Evolutionary conservation across 2,113 vertebrate species (phyloP).

Genomic region (Halcyon senegalensis): DNA sequence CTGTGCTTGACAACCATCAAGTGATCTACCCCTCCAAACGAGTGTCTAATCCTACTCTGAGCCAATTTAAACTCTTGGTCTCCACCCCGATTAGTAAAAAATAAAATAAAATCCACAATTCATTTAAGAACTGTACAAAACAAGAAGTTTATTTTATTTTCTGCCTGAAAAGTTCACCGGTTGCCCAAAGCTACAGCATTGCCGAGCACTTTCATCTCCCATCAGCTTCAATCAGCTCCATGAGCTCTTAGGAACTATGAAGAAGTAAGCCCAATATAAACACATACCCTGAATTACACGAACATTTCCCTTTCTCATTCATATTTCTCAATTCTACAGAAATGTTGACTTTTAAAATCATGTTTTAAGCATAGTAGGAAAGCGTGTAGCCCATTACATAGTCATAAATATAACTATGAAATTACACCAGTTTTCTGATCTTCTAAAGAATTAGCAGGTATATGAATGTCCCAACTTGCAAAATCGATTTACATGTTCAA

Average conservation of each 20-base stretch:
- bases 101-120: neutral
- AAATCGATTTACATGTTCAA: slow-evolving; percentile 8
- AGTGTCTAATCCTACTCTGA: neutral
- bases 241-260: neutral
- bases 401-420: neutral
- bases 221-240: neutral
- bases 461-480: neutral
- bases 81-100: neutral
- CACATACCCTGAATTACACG: neutral
- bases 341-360: neutral
- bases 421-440: neutral
- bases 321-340: neutral
- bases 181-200: neutral
- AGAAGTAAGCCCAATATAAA: neutral
- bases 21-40: neutral
- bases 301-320: neutral
- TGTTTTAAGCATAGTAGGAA: neutral
- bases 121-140: neutral
- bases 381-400: neutral
- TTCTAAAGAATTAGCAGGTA: neutral
- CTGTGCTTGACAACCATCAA: neutral
- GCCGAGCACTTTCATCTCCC: neutral
- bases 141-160: neutral
- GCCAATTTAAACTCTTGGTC: neutral
- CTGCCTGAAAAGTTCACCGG: neutral